These are phyloP conservation scores for Gymnoscopelus microlampas DNA, from an alignment of 2,797 vertebrate species.

Conservation along the genomic window DNA sequence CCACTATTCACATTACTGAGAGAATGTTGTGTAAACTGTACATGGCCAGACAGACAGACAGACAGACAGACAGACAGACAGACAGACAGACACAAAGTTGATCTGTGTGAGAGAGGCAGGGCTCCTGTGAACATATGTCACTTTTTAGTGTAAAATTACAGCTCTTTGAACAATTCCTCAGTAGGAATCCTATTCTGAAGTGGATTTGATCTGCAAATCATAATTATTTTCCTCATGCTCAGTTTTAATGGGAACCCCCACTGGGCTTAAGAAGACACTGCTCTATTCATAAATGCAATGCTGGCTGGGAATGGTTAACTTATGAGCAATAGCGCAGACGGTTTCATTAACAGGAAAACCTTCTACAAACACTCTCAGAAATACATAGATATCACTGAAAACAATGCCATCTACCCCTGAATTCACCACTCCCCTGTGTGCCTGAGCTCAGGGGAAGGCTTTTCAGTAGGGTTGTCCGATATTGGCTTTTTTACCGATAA, in stretches of 20 bases:
- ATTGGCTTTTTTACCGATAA: too few relatives aligned
- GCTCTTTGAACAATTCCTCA: conserved; percentile 84
- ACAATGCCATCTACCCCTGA: conserved; percentile 72
- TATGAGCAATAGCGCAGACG: conserved; percentile 77
- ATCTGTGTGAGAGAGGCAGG: conserved; percentile 58
- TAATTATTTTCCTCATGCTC: conserved; percentile 86
- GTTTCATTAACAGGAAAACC: conserved; percentile 80
- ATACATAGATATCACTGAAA: conserved; percentile 70
- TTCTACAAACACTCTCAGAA: conserved; percentile 66
- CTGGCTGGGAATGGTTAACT: conserved; percentile 84
- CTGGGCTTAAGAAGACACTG: conserved; percentile 81
- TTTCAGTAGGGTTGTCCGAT: too few relatives aligned
- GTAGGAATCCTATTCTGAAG: conserved; percentile 79
- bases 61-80: conserved; percentile 34
- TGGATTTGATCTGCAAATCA: conserved; percentile 86
- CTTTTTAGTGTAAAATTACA: conserved; percentile 86
- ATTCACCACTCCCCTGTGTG: conserved; percentile 63
- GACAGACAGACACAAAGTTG: conserved; percentile 48
- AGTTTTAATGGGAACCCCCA: conserved; percentile 83
- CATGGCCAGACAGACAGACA: too few relatives aligned
- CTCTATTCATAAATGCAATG: conserved; percentile 86
- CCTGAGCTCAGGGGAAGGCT: conserved; percentile 72
- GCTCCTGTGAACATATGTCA: conserved; percentile 76
- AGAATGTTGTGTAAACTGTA: too few relatives aligned
- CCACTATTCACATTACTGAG: too few relatives aligned